Conservation (phyloP, 2,797 vertebrate species). For the Momotus momota region DNA sequence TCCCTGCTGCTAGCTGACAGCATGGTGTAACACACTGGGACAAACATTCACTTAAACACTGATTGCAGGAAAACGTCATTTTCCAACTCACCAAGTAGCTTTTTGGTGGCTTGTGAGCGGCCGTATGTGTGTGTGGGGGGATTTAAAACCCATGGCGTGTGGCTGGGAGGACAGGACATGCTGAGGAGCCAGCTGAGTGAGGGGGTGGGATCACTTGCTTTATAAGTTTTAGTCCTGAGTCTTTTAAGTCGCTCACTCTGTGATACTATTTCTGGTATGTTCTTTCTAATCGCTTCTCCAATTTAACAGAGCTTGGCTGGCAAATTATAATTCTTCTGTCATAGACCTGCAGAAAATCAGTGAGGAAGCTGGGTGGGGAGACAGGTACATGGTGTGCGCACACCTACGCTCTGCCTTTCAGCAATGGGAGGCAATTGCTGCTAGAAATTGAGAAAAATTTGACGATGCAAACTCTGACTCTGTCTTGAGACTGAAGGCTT, state of each 20-base stretch:
- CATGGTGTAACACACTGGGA: constrained; percentile 81
- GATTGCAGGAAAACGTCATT: constrained; percentile 84
- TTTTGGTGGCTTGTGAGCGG: background rate
- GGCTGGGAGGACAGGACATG: background rate
- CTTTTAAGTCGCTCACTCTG: background rate
- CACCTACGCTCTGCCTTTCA: background rate
- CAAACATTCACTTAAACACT: constrained; percentile 88
- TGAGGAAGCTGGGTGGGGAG: background rate
- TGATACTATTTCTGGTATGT: constrained; percentile 50
- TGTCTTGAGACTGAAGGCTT: background rate
- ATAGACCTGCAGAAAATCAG: background rate
- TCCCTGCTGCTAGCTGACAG: constrained; percentile 84
- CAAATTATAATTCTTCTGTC: constrained; percentile 32
- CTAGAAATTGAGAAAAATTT: background rate
- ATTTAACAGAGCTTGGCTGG: constrained; percentile 16
- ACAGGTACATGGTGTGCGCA: background rate
- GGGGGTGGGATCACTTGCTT: constrained; percentile 42
- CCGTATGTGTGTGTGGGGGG: background rate
- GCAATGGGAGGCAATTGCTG: background rate
- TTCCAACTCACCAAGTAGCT: constrained; percentile 62
- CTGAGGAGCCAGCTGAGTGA: background rate
- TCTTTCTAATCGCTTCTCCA: constrained; percentile 48
- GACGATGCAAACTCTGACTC: background rate
- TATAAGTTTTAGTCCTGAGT: background rate
- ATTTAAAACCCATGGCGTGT: background rate